These are phyloP conservation scores for Desoria tigrina DNA, from an alignment of 2,888 invertebrate species.

Conservation along the genomic window DNA sequence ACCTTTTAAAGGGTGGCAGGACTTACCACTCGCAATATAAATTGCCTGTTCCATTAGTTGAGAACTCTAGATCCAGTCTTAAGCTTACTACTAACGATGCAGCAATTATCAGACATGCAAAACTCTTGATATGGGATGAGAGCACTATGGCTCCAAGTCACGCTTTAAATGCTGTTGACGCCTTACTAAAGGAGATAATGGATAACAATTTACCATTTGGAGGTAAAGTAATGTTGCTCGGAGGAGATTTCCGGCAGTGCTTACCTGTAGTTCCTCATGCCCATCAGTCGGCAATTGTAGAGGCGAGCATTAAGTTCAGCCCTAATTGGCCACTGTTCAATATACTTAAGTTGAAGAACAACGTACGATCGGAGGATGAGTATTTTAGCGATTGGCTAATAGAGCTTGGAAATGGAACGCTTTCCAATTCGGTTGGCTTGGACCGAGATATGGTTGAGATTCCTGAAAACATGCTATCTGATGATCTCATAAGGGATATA, in stretches of 20 bases:
- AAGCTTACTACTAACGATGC: constrained; percentile 6
- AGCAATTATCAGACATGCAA: constrained; percentile 3
- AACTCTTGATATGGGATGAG: constrained; percentile 32
- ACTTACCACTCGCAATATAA: constrained; percentile 56
- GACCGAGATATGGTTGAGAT: constrained; percentile 14
- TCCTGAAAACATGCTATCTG: constrained; percentile 10
- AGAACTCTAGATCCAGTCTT: constrained; percentile 19
- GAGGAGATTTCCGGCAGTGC: constrained; percentile 48
- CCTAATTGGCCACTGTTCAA: constrained; percentile 31
- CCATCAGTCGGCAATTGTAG: constrained; percentile 17
- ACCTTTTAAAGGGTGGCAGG: constrained; percentile 55
- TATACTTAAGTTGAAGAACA: constrained; percentile 21
- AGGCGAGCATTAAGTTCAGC: constrained; percentile 26
- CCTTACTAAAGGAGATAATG: constrained; percentile 26
- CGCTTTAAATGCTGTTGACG: constrained; percentile 29
- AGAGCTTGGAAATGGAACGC: constrained; percentile 29
- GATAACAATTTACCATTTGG: constrained; percentile 28
- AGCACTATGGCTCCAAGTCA: constrained; percentile 21
- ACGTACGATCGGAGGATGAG: constrained; percentile 31
- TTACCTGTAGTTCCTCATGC: constrained; percentile 40
- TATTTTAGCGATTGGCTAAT: constrained; percentile 17
- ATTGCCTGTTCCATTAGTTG: constrained; percentile 44
- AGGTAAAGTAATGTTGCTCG: constrained; percentile 35
- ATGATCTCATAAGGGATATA: background rate
- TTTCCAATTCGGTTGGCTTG: background rate